Evolutionary conservation across 2,797 vertebrate species (phyloP).

Genomic region (Myotis pilosus): DNA sequence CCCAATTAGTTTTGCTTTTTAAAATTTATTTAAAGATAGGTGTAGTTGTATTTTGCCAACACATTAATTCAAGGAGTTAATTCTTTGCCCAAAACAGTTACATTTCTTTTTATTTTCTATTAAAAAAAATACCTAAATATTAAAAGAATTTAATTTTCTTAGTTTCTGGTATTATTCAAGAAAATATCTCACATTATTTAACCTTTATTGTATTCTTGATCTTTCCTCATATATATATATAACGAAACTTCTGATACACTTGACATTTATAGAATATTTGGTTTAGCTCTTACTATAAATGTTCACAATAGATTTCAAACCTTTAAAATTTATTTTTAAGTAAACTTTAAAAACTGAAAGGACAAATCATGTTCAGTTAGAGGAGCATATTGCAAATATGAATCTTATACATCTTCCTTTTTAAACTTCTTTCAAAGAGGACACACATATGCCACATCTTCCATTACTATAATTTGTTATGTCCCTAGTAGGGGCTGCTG

Average conservation of each 20-base stretch:
- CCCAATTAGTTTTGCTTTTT: background rate
- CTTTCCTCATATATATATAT: constrained; percentile 28
- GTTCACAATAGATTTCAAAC: constrained; percentile 34
- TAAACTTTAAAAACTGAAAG: constrained; percentile 23
- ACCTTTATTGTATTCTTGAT: constrained; percentile 39
- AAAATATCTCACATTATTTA: constrained; percentile 29
- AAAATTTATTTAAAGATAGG: background rate
- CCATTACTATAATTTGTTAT: background rate
- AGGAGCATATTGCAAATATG: background rate
- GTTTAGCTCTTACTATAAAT: constrained; percentile 40
- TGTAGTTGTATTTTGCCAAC: background rate
- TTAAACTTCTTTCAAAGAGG: background rate
- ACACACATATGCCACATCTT: background rate
- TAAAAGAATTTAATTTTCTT: constrained; percentile 26
- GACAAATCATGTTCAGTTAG: background rate
- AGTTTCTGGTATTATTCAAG: background rate
- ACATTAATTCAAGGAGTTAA: background rate
- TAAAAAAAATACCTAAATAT: background rate
- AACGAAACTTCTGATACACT: constrained; percentile 44
- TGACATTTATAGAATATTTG: constrained; percentile 59
- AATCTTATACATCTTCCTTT: background rate
- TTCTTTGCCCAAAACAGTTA: background rate
- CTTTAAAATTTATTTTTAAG: constrained; percentile 32
- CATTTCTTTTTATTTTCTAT: background rate
- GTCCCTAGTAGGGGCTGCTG: background rate